Conservation (phyloP, 1,140 invertebrate genomes). For the Globodera rostochiensis region DNA sequence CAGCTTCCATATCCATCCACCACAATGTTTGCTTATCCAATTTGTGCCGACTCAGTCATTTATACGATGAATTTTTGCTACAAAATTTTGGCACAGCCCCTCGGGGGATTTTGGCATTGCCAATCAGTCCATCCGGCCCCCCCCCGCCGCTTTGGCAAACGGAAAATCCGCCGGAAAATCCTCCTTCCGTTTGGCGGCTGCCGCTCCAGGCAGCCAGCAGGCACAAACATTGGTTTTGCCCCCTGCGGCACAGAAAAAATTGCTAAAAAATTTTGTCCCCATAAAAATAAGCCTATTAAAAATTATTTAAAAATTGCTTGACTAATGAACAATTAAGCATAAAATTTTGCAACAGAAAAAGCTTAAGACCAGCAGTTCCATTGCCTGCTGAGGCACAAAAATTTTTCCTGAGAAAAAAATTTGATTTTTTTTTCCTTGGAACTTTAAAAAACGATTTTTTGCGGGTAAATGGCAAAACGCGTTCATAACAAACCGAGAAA, state of each 20-base stretch:
- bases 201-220: neutral
- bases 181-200: neutral
- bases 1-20: neutral
- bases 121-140: neutral
- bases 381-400: too few species aligned
- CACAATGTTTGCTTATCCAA: slow-evolving; percentile 4
- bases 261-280: neutral
- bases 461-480: too few species aligned
- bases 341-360: too few species aligned
- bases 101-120: neutral
- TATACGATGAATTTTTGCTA: slow-evolving; percentile 1
- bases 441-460: too few species aligned
- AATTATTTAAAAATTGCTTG: too few species aligned
- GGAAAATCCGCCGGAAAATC: neutral
- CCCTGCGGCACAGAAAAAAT: neutral
- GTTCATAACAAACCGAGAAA: too few species aligned
- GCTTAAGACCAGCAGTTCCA: too few species aligned
- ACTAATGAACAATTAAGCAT: too few species aligned
- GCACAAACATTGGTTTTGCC: neutral
- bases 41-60: neutral
- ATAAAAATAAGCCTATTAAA: too few species aligned
- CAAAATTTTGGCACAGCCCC: neutral
- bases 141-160: neutral
- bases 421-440: too few species aligned
- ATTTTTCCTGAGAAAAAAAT: too few species aligned